Conservation (phyloP, 2,797 vertebrate genomes). For the Notolabrus celidotus region DNA sequence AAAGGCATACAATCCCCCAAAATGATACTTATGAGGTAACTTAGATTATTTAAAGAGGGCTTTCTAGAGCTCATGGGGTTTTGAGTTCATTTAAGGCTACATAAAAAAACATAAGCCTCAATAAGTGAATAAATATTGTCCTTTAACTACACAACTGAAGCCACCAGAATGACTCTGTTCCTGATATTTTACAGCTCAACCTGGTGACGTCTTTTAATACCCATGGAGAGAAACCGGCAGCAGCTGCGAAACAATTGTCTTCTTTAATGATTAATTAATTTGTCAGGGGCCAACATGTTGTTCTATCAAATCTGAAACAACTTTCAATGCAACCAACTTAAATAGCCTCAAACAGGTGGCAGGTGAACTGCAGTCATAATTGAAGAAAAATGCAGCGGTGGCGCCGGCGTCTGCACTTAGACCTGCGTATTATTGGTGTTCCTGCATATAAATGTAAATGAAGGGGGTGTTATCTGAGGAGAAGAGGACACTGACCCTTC, state of each 20-base stretch:
- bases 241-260: conserved; percentile 44
- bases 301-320: conserved; percentile 44
- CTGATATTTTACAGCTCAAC: not conserved
- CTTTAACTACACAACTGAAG: too few species aligned
- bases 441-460: conserved; percentile 67
- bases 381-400: conserved; percentile 10
- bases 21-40: too few species aligned
- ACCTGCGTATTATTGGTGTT: conserved; percentile 31
- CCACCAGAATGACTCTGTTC: too few species aligned
- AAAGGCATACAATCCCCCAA: too few species aligned
- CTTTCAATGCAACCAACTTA: conserved; percentile 18
- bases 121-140: too few species aligned
- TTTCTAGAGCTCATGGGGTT: too few species aligned
- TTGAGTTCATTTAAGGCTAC: too few species aligned
- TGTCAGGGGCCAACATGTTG: conserved; percentile 36
- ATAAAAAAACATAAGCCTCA: too few species aligned
- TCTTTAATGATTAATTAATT: conserved; percentile 58
- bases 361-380: conserved; percentile 54
- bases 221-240: not conserved
- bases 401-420: conserved; percentile 3
- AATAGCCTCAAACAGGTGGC: conserved; percentile 33
- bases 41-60: too few species aligned
- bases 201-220: not conserved
- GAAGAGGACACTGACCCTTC: conserved; percentile 47
- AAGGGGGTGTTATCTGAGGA: conserved; percentile 43